Percentiles rank a stretch among this genome's conserved stretches.
Evolutionary conservation across 2,888 invertebrate genomes (phyloP).

Genomic region (Oxystoma pomonae): DNA sequence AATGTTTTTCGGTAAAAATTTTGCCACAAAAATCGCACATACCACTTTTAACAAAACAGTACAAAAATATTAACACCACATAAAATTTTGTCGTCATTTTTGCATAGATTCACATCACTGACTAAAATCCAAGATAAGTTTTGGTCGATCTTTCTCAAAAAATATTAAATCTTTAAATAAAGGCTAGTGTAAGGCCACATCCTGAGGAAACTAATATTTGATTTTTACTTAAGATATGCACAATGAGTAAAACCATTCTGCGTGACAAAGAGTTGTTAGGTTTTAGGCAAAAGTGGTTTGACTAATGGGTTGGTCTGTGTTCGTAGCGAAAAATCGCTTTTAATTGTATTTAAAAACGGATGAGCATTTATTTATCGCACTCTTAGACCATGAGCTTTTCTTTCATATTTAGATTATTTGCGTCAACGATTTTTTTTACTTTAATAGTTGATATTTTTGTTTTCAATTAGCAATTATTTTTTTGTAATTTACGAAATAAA

Average conservation of each 20-base stretch:
- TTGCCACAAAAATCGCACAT: constrained; percentile 38
- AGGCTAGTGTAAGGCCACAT: constrained; percentile 15
- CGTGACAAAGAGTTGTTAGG: neutral
- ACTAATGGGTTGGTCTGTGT: neutral
- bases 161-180: neutral
- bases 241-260: neutral
- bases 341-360: neutral
- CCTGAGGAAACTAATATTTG: constrained; percentile 30
- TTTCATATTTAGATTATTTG: too few species aligned
- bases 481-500: too few species aligned
- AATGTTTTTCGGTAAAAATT: constrained; percentile 49
- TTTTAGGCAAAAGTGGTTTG: neutral
- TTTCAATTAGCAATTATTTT: too few species aligned
- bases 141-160: neutral
- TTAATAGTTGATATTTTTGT: too few species aligned
- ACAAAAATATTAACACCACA: neutral
- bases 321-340: neutral
- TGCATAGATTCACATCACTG: neutral
- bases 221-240: neutral
- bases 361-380: too few species aligned
- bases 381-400: too few species aligned
- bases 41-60: neutral
- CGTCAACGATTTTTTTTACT: too few species aligned
- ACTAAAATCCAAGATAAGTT: neutral
- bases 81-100: neutral